Base-by-base conservation (phyloP, 2,113 vertebrate species). In the Oxygymnocypris stewartii region DNA sequence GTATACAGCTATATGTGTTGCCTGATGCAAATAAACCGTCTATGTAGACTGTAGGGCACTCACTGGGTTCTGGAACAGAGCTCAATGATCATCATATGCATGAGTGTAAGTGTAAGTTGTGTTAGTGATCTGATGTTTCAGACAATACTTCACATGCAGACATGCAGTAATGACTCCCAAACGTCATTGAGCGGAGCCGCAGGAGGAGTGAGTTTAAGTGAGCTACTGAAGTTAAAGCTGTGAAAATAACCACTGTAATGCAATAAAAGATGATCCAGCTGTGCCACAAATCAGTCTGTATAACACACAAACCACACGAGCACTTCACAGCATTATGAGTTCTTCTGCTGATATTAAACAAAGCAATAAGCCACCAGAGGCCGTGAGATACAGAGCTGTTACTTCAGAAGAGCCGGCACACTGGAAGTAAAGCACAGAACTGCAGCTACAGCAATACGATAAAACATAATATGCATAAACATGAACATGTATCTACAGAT, bases 221-320 rank as follows among this genome's bases (percentile, higher is more conserved):
- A 18, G 65, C 65, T 69, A 35, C 65, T 69, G 65, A 63, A 63
- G 61, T 25, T 63, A 59, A 59, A 59, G 54, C 61, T 63, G 61
- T 63, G 61, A 35, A 69, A 69, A 69, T 35, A 35, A 69, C 28
- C 31, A 35, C 31, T 9, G 31, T 69, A 35, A 18, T 31, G 16
- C 65, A 37, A 31, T 67, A 67, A 67, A 67, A 67, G 28, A 67
- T 2, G 25, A 67, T 16, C 12, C 63, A 67, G 63, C 25, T 31
- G 63, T 16, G 12, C 16, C 65, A 69, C 14, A 69, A 37, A 69
- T 37, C 67, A 31, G 1, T 9, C 1, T 18, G 65, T 25, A 12
- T 63, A 4, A 63, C 61, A 63, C n/a, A 23, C 54, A 23, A 23
- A 59, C 54, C 54, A 59, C 18, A 51, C 1, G 13, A 0, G 49